Evolutionary conservation across 2,797 vertebrate genomes (phyloP).

Genomic region (Microctenopoma steveboyesi): DNA sequence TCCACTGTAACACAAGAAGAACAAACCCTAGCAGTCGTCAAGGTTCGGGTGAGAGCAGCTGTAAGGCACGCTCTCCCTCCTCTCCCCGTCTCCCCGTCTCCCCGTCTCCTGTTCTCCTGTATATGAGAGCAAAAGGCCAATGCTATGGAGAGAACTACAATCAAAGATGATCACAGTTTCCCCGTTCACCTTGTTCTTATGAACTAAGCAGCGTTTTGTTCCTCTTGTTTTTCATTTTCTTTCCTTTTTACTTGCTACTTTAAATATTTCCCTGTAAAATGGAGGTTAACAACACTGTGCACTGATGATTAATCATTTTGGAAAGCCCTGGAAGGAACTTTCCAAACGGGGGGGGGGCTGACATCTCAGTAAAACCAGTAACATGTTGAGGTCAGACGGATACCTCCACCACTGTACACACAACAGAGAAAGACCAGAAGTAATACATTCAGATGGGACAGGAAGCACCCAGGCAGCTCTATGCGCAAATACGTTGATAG

Average conservation of each 20-base stretch:
- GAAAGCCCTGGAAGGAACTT: conserved; percentile 30
- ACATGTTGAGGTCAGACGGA: conserved; percentile 43
- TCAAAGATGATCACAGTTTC: conserved; percentile 46
- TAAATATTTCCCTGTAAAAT: conserved; percentile 25
- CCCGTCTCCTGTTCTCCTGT: conserved; percentile 28
- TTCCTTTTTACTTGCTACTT: not conserved
- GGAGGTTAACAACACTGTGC: conserved; percentile 37
- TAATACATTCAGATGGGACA: conserved; percentile 61
- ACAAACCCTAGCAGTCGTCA: conserved; percentile 43
- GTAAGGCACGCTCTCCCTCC: conserved; percentile 36
- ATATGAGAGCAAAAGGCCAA: conserved; percentile 64
- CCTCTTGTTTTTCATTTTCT: not conserved
- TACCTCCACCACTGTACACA: conserved; percentile 2
- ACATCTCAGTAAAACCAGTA: conserved; percentile 43
- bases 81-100: not conserved
- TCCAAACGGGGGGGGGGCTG: conserved; percentile 22
- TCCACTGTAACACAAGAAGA: conserved; percentile 54
- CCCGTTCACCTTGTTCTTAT: conserved; percentile 24
- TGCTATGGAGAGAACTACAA: conserved; percentile 67
- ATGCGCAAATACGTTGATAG: conserved; percentile 33
- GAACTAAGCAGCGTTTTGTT: conserved; percentile 34
- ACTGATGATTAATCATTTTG: conserved; percentile 41
- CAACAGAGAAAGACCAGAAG: conserved; percentile 33
- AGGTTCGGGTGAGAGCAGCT: conserved; percentile 56
- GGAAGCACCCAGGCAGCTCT: conserved; percentile 41